A percentile compares a stretch with the other conserved stretches of the same genome.
Evolutionary conservation across 2,113 vertebrate genomes (phyloP).

Genomic region (Rhagologus leucostigma): DNA sequence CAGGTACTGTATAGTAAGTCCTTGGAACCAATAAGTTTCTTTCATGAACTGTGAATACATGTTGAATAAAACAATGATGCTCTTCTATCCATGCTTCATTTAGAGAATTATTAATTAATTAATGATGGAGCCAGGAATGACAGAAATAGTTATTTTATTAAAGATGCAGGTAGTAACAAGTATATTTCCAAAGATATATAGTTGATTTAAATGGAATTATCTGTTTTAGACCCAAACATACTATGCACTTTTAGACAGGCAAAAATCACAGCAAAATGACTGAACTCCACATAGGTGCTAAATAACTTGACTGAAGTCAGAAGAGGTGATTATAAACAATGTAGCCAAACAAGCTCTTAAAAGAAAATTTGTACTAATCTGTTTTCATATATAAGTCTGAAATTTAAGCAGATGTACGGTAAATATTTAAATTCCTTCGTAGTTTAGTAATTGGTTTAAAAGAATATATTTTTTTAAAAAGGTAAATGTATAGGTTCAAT

Average conservation of each 20-base stretch:
- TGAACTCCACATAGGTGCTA: not conserved
- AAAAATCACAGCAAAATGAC: not conserved
- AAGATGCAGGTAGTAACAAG: not conserved
- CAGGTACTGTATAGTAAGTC: not conserved
- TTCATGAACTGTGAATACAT: not conserved
- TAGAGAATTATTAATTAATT: not conserved
- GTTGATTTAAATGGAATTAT: not conserved
- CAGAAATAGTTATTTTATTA: not conserved
- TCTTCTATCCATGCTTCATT: not conserved
- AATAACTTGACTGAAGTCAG: not conserved
- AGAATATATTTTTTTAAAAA: too few species aligned
- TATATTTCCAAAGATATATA: not conserved
- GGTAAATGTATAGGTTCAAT: not conserved
- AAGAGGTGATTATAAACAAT: not conserved
- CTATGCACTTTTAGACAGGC: not conserved
- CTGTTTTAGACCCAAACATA: not conserved
- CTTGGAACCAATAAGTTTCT: not conserved
- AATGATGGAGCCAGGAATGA: not conserved
- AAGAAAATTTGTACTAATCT: not conserved
- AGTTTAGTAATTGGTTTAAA: not conserved
- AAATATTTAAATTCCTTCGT: not conserved
- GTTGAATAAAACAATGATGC: not conserved
- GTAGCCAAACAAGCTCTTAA: not conserved
- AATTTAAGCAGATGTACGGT: not conserved
- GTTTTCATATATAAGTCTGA: not conserved